These are phyloP conservation scores for Pheosia tremula DNA, from an alignment of 2,888 invertebrate species.

Conservation along the genomic window DNA sequence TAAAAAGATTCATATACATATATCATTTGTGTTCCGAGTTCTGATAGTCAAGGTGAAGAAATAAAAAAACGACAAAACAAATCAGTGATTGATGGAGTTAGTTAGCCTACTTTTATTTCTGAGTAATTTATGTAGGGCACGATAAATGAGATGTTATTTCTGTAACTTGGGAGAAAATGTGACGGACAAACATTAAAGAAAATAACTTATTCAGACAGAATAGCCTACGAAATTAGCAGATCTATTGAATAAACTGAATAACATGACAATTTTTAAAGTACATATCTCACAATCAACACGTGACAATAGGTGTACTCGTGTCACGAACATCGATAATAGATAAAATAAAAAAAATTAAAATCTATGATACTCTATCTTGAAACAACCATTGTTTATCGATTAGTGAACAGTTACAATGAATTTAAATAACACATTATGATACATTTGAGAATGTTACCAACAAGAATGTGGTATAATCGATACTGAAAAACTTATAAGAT, in stretches of 20 bases:
- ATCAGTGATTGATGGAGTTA: neutral
- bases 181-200: neutral
- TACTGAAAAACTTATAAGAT: neutral
- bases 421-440: too few relatives aligned
- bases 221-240: neutral
- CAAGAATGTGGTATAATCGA: neutral
- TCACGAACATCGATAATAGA: neutral
- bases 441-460: neutral
- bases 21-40: neutral
- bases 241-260: neutral
- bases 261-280: neutral
- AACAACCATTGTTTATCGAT: neutral
- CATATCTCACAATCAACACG: neutral
- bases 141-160: neutral
- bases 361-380: neutral
- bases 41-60: constrained; percentile 3
- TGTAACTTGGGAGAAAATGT: neutral
- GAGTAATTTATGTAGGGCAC: neutral
- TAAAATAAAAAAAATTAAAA: neutral
- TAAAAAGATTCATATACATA: neutral
- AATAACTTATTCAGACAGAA: neutral
- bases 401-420: neutral
- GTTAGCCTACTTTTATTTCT: constrained; percentile 4
- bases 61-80: neutral
- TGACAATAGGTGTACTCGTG: neutral